phyloP scores from a whole-genome alignment of 2,797 vertebrate species.

The Eleutherodactylus coqui region DNA sequence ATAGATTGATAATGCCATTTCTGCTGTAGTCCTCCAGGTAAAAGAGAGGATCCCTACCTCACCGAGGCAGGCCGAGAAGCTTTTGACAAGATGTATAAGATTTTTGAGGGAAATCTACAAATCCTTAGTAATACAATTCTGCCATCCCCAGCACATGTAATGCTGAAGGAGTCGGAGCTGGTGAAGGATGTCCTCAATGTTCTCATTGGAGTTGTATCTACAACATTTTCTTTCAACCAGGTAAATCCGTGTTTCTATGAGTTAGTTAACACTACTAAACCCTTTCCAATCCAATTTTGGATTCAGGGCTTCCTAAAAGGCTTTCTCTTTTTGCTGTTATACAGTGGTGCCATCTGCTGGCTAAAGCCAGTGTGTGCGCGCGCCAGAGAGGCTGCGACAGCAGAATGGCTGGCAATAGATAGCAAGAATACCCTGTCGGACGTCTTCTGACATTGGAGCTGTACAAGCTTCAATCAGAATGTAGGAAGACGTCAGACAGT shows the following conservation, averaged over 20 bases:
- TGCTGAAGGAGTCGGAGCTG: slow-evolving; percentile 86
- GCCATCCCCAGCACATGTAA: slow-evolving; percentile 79
- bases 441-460: too few species aligned
- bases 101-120: slow-evolving; percentile 87
- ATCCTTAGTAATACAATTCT: slow-evolving; percentile 77
- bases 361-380: too few species aligned
- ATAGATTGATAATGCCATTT: background rate
- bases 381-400: too few species aligned
- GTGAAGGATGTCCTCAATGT: slow-evolving; percentile 92
- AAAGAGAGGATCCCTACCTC: slow-evolving; percentile 87
- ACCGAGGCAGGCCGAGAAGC: slow-evolving; percentile 92
- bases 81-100: slow-evolving; percentile 89
- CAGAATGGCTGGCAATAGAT: too few species aligned
- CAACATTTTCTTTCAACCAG: slow-evolving; percentile 91
- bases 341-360: too few species aligned
- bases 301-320: too few species aligned
- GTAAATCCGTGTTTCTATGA: slow-evolving; percentile 69
- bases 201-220: slow-evolving; percentile 91
- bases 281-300: too few species aligned
- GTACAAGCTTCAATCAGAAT: too few species aligned
- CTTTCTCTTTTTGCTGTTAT: too few species aligned
- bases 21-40: slow-evolving; percentile 85
- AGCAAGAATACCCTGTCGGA: too few species aligned
- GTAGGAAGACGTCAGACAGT: too few species aligned
- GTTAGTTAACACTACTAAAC: background rate